Evolutionary conservation across 2,797 vertebrate species (phyloP), one percentile per base, ranked within the genome.

Genomic region (Delichon dasypus): DNA sequence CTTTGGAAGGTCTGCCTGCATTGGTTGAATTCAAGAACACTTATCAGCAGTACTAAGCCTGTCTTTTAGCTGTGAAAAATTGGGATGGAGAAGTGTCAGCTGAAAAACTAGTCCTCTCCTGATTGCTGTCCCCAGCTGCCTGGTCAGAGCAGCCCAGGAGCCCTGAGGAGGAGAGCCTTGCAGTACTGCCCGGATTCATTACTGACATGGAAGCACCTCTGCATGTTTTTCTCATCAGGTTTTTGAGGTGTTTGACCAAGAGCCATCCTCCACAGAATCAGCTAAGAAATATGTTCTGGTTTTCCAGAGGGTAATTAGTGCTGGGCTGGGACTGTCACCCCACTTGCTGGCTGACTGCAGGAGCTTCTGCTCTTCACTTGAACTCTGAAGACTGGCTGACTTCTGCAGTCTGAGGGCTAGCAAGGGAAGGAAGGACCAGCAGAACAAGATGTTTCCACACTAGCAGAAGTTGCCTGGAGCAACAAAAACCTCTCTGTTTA

Each of bases 401-500:
- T 60, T 55, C 29, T 85, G 75, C 53, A 54, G 36, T 4, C 23
- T 8, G 38, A 55, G n/a, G 42, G 30, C 27, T 57, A 70, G 71
- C 1, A 1, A 38, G 44, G 67, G n/a, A 71, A 67, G 73, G 66
- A 66, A 66, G 53, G n/a, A 76, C 32, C 40, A 60, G 74, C 51
- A 81, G 88, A 78, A 58, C 30, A 60, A 85, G 76, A 55, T 71
- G 30, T 79, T 91, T 85, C 34, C 25, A 57, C 58, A 9, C 18
- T 6, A 66, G 64, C 32, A 88, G 61, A 61, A 68, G 61, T 71
- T 77, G 70, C 75, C 88, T 61, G 44, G 47, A 54, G 75, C 6
- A 1, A 93, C 50, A 71, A 53, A 96, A 88, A 32, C 34, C 75
- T 72, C 61, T 78, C 57, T 90, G 58, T 88, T 92, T 72, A 44